Evolutionary conservation across 2,113 vertebrate species (phyloP), one percentile per base, ranked within the genome.

Genomic region (Grammomys dolichurus): DNA sequence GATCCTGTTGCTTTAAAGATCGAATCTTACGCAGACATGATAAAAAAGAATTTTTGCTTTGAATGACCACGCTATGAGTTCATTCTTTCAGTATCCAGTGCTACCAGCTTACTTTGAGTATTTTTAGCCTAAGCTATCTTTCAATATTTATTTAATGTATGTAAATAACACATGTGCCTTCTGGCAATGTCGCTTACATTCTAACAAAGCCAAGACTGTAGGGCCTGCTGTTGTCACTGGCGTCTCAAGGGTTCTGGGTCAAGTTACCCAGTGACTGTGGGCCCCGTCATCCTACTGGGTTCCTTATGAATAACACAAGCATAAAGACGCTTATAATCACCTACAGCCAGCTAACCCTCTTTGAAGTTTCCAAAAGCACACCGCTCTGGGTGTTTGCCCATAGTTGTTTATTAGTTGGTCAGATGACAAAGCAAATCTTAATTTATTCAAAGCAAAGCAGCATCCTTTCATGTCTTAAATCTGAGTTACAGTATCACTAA

Each of bases 91-190:
- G 72, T 58, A 92, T 69, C 80, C 54, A 90, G 67, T 91, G 75
- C 70, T 87, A 26, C 51, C 95, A 77, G 24, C 60, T 94, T 40
- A 90, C 56, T 85, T 93, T 63, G 75, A 70, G 9, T 94, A 89
- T 90, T 92, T 97, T 93, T 95, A 94, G 40, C 80, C 72, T 73
- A 81, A 94, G 51, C 70, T 77, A 88, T 77, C 56, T 93, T 91
- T 88, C 80, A 78, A 73, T 93, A 82, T 96, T 96, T 97, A 94
- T 65, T 93, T 94, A 97, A 84, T 86, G 31, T 73, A 92, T 56
- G 89, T 77, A 94, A 97, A 92, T 76, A 96, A 90, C 80, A 94
- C n/a, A n/a, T 70, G 72, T 43, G 78, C 67, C 87, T 96, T 58
- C 94, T 72, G 82, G 77, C 90, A 94, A 70, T 36, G 13, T 24